Percentiles rank a stretch among this genome's conserved stretches.
Evolutionary conservation across 2,888 invertebrate genomes (phyloP).

Genomic region (Pherbina coryleti): DNA sequence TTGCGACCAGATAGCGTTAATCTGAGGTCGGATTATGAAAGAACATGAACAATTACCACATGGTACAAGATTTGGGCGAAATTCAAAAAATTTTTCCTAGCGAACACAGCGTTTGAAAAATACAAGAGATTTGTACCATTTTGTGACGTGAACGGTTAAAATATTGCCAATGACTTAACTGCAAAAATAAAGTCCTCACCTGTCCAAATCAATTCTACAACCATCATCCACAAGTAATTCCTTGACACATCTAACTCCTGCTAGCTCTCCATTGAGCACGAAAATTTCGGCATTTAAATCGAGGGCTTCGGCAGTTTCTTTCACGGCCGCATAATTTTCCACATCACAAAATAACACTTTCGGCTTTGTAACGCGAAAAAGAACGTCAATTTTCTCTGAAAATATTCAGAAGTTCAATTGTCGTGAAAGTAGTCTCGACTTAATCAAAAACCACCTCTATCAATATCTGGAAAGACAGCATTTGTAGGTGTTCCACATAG

Average conservation of each 20-base stretch:
- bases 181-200: too few relatives aligned
- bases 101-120: too few relatives aligned
- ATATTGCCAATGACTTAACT: too few relatives aligned
- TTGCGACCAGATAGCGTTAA: too few relatives aligned
- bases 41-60: too few relatives aligned
- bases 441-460: constrained; percentile 49
- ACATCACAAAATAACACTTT: constrained; percentile 64
- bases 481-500: constrained; percentile 60
- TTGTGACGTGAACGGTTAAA: too few relatives aligned
- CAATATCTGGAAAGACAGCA: constrained; percentile 58
- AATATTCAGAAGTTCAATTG: not conserved
- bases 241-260: constrained; percentile 53
- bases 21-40: too few relatives aligned
- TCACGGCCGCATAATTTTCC: constrained; percentile 55
- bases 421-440: not conserved
- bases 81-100: too few relatives aligned
- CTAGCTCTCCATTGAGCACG: constrained; percentile 56
- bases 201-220: constrained; percentile 41
- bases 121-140: too few relatives aligned
- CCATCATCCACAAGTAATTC: constrained; percentile 52
- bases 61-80: too few relatives aligned
- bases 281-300: constrained; percentile 53
- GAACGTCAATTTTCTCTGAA: constrained; percentile 57
- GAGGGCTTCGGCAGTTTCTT: constrained; percentile 52
- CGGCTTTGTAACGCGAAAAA: constrained; percentile 62